These are phyloP conservation scores for Aphrocallistes beatrix DNA, from an alignment of 37 sponge, comb jelly and placozoan genomes.

Conservation along the genomic window DNA sequence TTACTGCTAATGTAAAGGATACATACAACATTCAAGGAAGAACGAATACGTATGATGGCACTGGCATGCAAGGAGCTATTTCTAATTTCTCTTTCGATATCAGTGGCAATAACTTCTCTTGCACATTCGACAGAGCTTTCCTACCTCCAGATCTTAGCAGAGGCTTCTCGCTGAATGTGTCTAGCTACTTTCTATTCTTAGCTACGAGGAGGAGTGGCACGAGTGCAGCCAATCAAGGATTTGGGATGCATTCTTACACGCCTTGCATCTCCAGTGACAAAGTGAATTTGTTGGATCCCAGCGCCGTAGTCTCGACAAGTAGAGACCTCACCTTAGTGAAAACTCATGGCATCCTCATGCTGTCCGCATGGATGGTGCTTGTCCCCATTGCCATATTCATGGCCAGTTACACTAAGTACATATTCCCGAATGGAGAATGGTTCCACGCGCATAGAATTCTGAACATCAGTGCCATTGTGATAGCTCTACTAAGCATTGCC, in stretches of 20 bases:
- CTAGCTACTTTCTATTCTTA: background rate
- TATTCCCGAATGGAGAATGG: background rate
- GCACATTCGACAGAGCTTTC: background rate
- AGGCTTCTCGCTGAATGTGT: background rate
- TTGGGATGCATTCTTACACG: background rate
- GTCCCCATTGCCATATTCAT: background rate
- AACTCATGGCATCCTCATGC: background rate
- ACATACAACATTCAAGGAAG: background rate
- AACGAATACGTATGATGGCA: background rate
- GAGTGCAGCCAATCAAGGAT: background rate
- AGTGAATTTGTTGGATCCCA: background rate
- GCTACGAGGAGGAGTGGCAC: background rate
- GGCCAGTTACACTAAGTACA: background rate
- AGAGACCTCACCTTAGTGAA: background rate
- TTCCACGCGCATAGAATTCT: background rate
- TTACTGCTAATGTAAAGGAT: background rate
- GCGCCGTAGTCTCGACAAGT: background rate
- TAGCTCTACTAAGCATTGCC: background rate
- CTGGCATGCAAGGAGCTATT: background rate
- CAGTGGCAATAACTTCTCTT: background rate
- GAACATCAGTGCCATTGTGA: background rate
- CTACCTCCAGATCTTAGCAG: background rate
- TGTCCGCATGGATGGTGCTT: background rate
- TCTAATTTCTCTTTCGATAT: background rate
- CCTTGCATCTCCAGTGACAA: background rate